Evolutionary conservation across 2,113 vertebrate species (phyloP).

Genomic region (Phycodurus eques): DNA sequence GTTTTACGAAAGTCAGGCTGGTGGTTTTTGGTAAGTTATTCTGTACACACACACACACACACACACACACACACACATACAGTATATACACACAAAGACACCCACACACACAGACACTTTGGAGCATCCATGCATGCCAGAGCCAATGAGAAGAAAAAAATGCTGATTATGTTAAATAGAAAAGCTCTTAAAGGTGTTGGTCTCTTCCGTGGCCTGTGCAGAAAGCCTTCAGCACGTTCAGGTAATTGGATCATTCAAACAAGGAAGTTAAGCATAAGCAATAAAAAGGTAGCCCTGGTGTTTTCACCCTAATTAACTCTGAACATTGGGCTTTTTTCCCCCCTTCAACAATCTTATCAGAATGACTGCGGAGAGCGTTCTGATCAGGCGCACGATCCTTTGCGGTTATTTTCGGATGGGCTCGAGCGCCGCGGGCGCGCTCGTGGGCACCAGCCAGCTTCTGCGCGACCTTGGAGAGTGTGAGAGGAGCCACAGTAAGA

Average conservation of each 20-base stretch:
- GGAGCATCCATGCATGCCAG: not conserved
- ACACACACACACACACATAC: not conserved
- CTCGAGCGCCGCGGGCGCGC: conserved; percentile 19
- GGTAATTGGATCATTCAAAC: conserved; percentile 8
- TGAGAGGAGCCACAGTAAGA: conserved; percentile 59
- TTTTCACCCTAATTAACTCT: not conserved
- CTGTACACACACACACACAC: not conserved
- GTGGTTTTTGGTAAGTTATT: conserved; percentile 2
- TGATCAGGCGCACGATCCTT: conserved; percentile 12
- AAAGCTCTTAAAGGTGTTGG: not conserved
- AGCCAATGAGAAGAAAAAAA: not conserved
- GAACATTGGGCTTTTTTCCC: not conserved
- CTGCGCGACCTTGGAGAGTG: conserved; percentile 70
- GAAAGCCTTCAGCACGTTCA: conserved; percentile 6
- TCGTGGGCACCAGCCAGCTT: conserved; percentile 48
- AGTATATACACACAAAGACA: too few species aligned
- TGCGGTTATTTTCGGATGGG: conserved; percentile 52
- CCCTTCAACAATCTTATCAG: not conserved
- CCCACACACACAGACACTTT: not conserved
- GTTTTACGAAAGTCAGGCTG: conserved; percentile 6
- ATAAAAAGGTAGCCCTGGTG: conserved; percentile 1
- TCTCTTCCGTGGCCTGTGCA: not conserved
- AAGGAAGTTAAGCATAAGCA: conserved; percentile 8
- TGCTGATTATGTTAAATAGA: conserved; percentile 1
- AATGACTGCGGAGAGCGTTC: not conserved